Evolutionary conservation across 2,888 invertebrate species (phyloP).

Genomic region (Xestia ashworthii): DNA sequence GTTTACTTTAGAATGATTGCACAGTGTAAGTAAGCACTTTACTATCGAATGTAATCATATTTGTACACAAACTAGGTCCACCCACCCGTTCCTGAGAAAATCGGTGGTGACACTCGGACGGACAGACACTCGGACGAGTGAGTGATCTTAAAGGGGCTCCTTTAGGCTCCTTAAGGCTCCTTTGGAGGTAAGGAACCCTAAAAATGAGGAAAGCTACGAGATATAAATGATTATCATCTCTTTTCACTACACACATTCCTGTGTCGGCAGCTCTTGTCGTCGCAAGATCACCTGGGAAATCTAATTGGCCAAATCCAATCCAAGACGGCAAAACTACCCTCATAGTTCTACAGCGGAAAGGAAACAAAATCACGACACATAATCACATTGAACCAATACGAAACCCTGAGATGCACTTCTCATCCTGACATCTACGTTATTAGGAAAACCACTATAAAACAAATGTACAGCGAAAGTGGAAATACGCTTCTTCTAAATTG

Average conservation of each 20-base stretch:
- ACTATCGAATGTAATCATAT: neutral
- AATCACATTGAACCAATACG: constrained; percentile 66
- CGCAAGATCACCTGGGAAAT: constrained; percentile 3
- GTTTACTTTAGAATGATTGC: constrained; percentile 14
- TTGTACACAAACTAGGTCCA: no score
- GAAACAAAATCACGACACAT: constrained; percentile 58
- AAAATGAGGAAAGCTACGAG: neutral
- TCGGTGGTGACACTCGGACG: no score
- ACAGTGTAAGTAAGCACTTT: neutral
- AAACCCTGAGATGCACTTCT: constrained; percentile 65
- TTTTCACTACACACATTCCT: neutral
- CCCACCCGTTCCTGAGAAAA: no score
- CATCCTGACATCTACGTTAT: constrained; percentile 59
- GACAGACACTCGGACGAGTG: no score
- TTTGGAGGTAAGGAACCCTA: no score
- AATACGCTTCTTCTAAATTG: constrained; percentile 56
- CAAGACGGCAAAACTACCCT: constrained; percentile 23
- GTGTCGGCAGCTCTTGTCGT: neutral
- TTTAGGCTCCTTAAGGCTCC: no score
- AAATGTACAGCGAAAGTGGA: constrained; percentile 52
- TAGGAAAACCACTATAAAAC: constrained; percentile 58
- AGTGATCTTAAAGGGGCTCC: no score
- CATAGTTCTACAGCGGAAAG: constrained; percentile 32
- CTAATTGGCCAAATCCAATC: constrained; percentile 49
- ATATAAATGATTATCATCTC: neutral